Evolutionary conservation across 2,888 invertebrate species (phyloP).

Genomic region (Oxyteleia sp.): DNA sequence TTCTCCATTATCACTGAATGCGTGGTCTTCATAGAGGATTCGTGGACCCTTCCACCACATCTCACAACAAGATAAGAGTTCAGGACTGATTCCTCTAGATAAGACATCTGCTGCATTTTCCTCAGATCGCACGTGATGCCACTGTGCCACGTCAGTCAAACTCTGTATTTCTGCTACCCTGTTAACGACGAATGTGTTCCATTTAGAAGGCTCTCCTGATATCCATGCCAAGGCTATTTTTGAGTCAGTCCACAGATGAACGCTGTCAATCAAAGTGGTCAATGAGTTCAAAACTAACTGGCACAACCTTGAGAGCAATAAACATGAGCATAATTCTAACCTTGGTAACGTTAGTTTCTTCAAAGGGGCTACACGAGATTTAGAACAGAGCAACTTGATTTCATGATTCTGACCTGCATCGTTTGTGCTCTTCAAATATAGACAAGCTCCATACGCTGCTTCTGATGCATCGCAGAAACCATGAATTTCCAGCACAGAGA

Average conservation of each 20-base stretch:
- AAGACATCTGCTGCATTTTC: conserved; percentile 60
- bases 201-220: conserved; percentile 11
- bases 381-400: conserved; percentile 57
- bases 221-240: conserved; percentile 62
- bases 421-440: not conserved
- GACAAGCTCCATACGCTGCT: conserved; percentile 20
- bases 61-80: conserved; percentile 5
- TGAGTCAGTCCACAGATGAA: conserved; percentile 57
- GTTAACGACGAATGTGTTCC: conserved; percentile 50
- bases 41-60: conserved; percentile 75
- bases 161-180: conserved; percentile 64
- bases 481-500: conserved; percentile 5
- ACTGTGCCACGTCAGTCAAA: conserved; percentile 32
- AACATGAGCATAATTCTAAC: conserved; percentile 65
- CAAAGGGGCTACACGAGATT: conserved; percentile 67
- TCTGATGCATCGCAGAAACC: conserved; percentile 32
- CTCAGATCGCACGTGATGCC: conserved; percentile 51
- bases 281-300: conserved; percentile 34
- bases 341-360: conserved; percentile 64
- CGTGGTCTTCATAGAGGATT: not conserved
- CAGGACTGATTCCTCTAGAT: conserved; percentile 33
- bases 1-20: no score
- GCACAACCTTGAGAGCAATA: conserved; percentile 48
- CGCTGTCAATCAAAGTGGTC: conserved; percentile 9
- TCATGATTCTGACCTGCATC: not conserved